These are phyloP conservation scores for Nephila pilipes DNA, from an alignment of 1,140 invertebrate species.

Conservation along the genomic window DNA sequence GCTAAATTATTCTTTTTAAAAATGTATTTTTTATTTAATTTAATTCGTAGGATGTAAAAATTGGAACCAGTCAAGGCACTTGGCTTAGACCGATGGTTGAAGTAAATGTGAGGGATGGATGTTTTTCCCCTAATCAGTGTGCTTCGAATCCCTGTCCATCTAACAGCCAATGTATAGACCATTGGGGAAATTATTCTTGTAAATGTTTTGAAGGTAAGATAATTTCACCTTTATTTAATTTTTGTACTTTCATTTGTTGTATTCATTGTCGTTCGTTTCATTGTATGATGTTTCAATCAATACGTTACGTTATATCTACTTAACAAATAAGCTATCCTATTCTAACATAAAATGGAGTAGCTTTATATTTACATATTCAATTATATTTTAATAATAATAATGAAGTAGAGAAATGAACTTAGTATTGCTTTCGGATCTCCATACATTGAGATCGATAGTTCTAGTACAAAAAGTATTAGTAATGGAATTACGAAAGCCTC, in stretches of 20 bases:
- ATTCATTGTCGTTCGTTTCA: background rate
- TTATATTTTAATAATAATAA: no score
- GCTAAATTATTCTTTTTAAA: no score
- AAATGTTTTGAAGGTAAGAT: slow-evolving; percentile 84
- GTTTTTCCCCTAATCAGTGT: slow-evolving; percentile 87
- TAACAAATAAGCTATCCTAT: no score
- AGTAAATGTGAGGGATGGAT: slow-evolving; percentile 91
- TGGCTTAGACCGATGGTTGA: slow-evolving; percentile 89
- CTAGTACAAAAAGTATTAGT: no score
- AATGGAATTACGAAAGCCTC: no score
- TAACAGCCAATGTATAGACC: slow-evolving; percentile 86
- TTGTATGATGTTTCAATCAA: background rate
- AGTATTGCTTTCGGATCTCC: no score
- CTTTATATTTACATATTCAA: no score
- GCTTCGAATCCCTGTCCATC: slow-evolving; percentile 83
- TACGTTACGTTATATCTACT: no score
- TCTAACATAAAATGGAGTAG: no score
- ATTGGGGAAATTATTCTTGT: slow-evolving; percentile 90
- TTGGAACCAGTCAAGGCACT: slow-evolving; percentile 90
- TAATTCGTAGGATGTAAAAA: slow-evolving; percentile 84
- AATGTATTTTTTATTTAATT: no score
- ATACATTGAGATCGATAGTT: no score
- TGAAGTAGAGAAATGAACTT: no score
- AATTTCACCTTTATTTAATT: background rate
- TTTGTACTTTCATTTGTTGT: background rate